Percentiles rank a stretch among this genome's conserved stretches.
Conservation (phyloP, 92 coral and sea anemone genomes). For the Epizoanthus stellaris region DNA sequence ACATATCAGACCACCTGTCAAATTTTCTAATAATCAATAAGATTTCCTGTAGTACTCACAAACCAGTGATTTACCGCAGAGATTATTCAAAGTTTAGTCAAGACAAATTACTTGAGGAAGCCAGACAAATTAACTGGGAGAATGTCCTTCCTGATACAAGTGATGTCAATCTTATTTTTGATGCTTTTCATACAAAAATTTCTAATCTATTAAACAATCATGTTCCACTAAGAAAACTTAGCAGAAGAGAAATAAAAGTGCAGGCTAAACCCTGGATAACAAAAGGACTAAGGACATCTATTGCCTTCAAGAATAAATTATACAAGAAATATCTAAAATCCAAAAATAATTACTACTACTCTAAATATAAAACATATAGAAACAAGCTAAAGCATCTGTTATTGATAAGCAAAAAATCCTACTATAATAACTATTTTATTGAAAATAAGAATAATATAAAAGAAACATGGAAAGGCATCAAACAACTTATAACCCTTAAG, state of each 20-base stretch:
- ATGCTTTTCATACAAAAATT: conserved; percentile 25
- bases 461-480: too few relatives aligned
- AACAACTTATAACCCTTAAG: too few relatives aligned
- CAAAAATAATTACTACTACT: conserved; percentile 6
- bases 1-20: conserved; percentile 56
- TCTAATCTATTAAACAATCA: not conserved
- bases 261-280: conserved; percentile 48
- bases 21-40: conserved; percentile 51
- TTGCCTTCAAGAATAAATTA: conserved; percentile 18
- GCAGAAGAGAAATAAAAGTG: conserved; percentile 10
- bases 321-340: conserved; percentile 17
- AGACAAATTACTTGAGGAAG: conserved; percentile 28
- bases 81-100: conserved; percentile 50
- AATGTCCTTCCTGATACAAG: conserved; percentile 39
- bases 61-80: conserved; percentile 36
- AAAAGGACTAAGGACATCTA: conserved; percentile 35
- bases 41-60: conserved; percentile 24
- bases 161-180: conserved; percentile 47
- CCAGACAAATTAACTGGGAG: conserved; percentile 48
- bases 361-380: conserved; percentile 8
- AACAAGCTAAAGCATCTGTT: not conserved
- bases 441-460: not conserved
- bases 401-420: too few relatives aligned
- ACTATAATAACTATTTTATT: too few relatives aligned
- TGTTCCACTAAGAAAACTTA: conserved; percentile 43